Percentiles rank a stretch among this genome's conserved stretches.
Evolutionary conservation across 2,113 vertebrate genomes (phyloP).

Genomic region (Gymnarchus niloticus): DNA sequence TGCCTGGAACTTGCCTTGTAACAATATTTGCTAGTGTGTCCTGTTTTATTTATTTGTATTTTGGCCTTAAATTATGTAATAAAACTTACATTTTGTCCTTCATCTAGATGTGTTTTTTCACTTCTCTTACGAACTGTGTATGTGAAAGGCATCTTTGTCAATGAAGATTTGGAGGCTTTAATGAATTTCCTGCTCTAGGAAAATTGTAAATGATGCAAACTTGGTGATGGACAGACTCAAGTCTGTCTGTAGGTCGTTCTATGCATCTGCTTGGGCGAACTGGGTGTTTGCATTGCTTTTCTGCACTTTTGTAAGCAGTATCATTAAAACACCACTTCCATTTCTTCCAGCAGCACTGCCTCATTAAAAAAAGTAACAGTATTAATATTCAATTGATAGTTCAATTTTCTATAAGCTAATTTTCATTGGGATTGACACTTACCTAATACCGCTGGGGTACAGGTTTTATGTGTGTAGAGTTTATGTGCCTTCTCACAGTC

Average conservation of each 20-base stretch:
- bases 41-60: slow-evolving; percentile 11
- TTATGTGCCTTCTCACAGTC: not conserved
- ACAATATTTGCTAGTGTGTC: slow-evolving; percentile 8
- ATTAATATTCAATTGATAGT: no score
- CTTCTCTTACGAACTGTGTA: no score
- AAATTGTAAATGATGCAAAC: no score
- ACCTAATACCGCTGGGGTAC: no score
- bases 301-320: not conserved
- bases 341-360: not conserved
- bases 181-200: not conserved
- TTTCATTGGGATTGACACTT: not conserved
- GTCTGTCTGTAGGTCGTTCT: no score
- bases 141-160: no score
- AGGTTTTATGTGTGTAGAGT: not conserved
- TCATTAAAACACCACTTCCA: not conserved
- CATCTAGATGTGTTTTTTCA: not conserved
- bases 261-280: no score
- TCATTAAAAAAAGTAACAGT: not conserved
- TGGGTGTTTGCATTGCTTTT: no score
- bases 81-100: not conserved
- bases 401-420: no score
- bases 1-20: slow-evolving; percentile 4
- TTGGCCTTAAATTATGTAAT: slow-evolving; percentile 13
- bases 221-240: no score
- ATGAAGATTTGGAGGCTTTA: no score